phyloP scores from a whole-genome alignment of 2,113 vertebrate species.

The Takifugu flavidus region DNA sequence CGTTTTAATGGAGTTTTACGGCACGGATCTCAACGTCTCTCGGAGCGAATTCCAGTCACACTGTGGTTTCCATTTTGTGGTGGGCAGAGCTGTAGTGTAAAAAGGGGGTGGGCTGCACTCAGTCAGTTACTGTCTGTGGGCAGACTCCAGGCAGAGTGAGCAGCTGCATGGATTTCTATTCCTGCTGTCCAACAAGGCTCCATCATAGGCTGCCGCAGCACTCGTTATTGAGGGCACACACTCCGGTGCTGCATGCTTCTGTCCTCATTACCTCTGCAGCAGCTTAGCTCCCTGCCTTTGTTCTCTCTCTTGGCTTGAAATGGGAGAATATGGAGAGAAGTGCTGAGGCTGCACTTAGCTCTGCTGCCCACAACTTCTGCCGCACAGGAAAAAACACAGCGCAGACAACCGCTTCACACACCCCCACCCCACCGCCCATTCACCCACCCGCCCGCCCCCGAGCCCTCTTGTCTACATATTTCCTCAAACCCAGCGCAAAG shows the following conservation, averaged over 20 bases:
- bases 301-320: slow-evolving; percentile 74
- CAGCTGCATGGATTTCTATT: slow-evolving; percentile 61
- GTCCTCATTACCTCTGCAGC: slow-evolving; percentile 74
- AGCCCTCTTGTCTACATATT: slow-evolving; percentile 62
- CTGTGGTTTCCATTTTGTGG: slow-evolving; percentile 70
- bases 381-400: slow-evolving; percentile 67
- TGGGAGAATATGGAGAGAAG: slow-evolving; percentile 69
- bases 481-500: slow-evolving; percentile 43
- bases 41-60: slow-evolving; percentile 67
- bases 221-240: slow-evolving; percentile 67
- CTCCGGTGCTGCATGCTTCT: slow-evolving; percentile 60
- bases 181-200: slow-evolving; percentile 60
- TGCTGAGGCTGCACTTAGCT: slow-evolving; percentile 75
- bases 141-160: slow-evolving; percentile 53
- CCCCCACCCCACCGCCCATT: slow-evolving; percentile 4
- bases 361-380: slow-evolving; percentile 72
- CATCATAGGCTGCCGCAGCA: slow-evolving; percentile 59
- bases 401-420: slow-evolving; percentile 50
- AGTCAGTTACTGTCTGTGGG: slow-evolving; percentile 60
- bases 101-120: slow-evolving; percentile 65
- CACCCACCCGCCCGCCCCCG: slow-evolving; percentile 5
- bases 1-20: slow-evolving; percentile 43
- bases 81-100: slow-evolving; percentile 65
- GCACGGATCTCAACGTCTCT: slow-evolving; percentile 56
- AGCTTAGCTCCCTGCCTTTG: slow-evolving; percentile 70